Evolutionary conservation across 2,113 vertebrate species (phyloP).

Genomic region (Conger conger): DNA sequence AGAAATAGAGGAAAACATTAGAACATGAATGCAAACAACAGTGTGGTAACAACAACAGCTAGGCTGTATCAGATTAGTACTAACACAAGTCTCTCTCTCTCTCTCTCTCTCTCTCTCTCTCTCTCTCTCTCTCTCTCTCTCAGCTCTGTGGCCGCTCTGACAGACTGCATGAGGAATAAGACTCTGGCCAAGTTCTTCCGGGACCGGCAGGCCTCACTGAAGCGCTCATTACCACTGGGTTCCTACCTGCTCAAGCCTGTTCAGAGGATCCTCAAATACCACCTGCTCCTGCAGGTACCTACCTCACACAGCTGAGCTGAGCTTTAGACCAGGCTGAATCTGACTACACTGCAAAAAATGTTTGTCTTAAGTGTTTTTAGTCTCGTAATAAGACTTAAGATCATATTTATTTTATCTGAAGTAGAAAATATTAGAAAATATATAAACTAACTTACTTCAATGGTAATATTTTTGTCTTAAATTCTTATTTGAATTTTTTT

Average conservation of each 20-base stretch:
- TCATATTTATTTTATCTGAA: no score
- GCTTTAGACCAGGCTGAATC: background rate
- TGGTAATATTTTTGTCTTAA: no score
- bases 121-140: background rate
- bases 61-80: no score
- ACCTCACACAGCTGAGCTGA: background rate
- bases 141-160: slow-evolving; percentile 85
- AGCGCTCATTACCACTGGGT: slow-evolving; percentile 81
- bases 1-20: no score
- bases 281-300: slow-evolving; percentile 87
- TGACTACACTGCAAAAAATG: no score
- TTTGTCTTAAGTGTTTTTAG: no score
- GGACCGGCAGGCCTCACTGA: slow-evolving; percentile 80
- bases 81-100: slow-evolving; percentile 5
- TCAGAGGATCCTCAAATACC: slow-evolving; percentile 96
- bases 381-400: no score
- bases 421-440: no score
- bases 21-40: no score
- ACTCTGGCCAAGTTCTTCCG: slow-evolving; percentile 84
- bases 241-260: slow-evolving; percentile 93
- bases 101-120: slow-evolving; percentile 10
- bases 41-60: no score
- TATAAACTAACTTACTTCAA: no score
- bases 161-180: slow-evolving; percentile 89
- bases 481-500: no score